These are phyloP conservation scores for Ooceraea biroi DNA, from an alignment of 1,140 invertebrate species.

Conservation along the genomic window DNA sequence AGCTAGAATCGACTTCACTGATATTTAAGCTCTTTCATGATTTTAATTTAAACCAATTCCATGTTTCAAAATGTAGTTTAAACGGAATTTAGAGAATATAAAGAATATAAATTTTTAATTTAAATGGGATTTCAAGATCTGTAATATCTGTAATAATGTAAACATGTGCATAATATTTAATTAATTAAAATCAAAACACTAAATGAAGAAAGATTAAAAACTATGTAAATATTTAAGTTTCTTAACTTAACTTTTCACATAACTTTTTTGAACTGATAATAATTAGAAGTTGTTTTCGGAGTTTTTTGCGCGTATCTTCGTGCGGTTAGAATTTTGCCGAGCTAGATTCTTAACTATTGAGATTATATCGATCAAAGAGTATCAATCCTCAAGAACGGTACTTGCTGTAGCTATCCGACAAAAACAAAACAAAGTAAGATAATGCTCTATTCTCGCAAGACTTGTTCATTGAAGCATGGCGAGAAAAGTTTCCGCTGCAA, in stretches of 20 bases:
- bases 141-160: background rate
- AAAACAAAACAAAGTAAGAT: background rate
- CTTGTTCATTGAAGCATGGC: background rate
- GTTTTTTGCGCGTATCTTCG: no score
- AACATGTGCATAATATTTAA: background rate
- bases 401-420: background rate
- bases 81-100: background rate
- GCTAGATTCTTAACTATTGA: no score
- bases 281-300: no score
- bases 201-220: background rate
- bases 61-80: background rate
- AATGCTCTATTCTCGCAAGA: background rate
- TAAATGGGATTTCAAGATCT: background rate
- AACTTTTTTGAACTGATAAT: no score
- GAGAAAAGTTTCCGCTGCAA: conserved; percentile 6
- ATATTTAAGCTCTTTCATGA: background rate
- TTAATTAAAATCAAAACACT: background rate
- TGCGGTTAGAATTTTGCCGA: no score
- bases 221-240: no score
- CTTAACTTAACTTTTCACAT: no score
- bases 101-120: background rate
- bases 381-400: no score
- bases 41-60: background rate
- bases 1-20: background rate
- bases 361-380: no score